phyloP scores from a whole-genome alignment of 2,888 invertebrate genomes.

The Cosmorhoe ocellata region DNA sequence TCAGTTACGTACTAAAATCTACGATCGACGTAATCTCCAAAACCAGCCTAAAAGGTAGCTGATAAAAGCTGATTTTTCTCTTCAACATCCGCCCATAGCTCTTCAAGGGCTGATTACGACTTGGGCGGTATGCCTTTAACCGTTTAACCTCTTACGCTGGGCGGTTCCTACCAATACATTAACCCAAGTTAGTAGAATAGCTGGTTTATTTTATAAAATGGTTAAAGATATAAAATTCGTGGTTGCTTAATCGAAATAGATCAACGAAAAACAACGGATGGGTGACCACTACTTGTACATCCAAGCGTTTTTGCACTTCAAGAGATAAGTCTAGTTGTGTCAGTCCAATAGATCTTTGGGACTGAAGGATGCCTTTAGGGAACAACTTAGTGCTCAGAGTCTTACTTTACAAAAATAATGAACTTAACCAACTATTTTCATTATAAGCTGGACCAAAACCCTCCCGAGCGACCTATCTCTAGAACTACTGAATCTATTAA shows the following conservation, averaged over 20 bases:
- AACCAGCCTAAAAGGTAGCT: constrained; percentile 4
- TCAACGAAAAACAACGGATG: no score
- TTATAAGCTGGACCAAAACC: constrained; percentile 1
- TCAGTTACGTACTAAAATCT: not conserved
- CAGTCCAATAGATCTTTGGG: no score
- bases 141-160: constrained; percentile 20
- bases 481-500: constrained; percentile 33
- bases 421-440: constrained; percentile 5
- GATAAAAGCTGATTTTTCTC: constrained; percentile 16
- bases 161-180: constrained; percentile 15
- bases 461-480: constrained; percentile 24
- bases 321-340: no score
- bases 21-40: constrained; percentile 1
- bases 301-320: no score
- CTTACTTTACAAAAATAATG: no score
- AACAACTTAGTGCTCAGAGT: no score
- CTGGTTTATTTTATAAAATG: constrained; percentile 1
- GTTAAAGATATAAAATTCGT: not conserved
- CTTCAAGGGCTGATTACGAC: constrained; percentile 21
- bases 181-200: constrained; percentile 1
- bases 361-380: no score
- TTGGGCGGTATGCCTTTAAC: constrained; percentile 22
- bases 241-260: no score
- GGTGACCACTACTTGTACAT: no score
- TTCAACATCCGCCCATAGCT: constrained; percentile 15